A percentile compares a stretch with the other conserved stretches of the same genome.
Evolutionary conservation across 2,888 invertebrate species (phyloP).

Genomic region (Orchestes rusci): DNA sequence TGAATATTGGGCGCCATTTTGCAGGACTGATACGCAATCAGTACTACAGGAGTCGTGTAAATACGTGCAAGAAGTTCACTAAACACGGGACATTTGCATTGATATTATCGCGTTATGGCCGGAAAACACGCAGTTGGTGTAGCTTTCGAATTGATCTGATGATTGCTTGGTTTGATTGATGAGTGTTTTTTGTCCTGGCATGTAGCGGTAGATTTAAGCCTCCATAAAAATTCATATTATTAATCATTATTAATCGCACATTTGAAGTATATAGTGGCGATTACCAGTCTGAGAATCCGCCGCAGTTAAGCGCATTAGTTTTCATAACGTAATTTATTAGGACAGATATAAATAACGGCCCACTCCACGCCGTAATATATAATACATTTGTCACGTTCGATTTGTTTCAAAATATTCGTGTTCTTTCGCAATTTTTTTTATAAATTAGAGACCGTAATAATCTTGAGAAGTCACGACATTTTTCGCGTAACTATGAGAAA

Average conservation of each 20-base stretch:
- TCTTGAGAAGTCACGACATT: too few relatives aligned
- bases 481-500: too few relatives aligned
- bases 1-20: slow-evolving; percentile 14
- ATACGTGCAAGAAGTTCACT: slow-evolving; percentile 16
- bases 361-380: too few relatives aligned
- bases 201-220: slow-evolving; percentile 10
- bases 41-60: too few relatives aligned
- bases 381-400: too few relatives aligned
- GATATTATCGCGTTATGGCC: slow-evolving; percentile 19
- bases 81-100: slow-evolving; percentile 16
- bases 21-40: neutral
- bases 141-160: too few relatives aligned
- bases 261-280: slow-evolving; percentile 13
- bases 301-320: slow-evolving; percentile 15
- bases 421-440: too few relatives aligned
- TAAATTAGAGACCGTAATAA: too few relatives aligned
- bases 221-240: slow-evolving; percentile 12
- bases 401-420: too few relatives aligned
- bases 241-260: slow-evolving; percentile 16
- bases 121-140: slow-evolving; percentile 18
- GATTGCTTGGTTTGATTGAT: too few relatives aligned
- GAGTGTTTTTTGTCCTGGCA: too few relatives aligned
- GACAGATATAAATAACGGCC: too few relatives aligned
- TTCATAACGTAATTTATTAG: slow-evolving; percentile 12
- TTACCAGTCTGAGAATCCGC: slow-evolving; percentile 12